Base-by-base conservation (phyloP, 2,888 invertebrate species). In the Agrotis ipsilon region DNA sequence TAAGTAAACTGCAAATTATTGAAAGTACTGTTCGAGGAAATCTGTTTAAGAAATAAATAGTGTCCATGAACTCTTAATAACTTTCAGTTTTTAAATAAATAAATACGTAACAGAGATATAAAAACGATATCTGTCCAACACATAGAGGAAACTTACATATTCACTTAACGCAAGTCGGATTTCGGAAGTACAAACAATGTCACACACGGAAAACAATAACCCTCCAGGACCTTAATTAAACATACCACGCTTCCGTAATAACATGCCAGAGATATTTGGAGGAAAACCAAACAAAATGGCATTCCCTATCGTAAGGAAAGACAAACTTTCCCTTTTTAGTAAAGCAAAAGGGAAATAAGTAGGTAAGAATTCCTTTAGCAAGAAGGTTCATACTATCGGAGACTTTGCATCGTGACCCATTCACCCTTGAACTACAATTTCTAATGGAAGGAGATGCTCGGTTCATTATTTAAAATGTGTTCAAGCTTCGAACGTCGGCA, bases 381-480 rank as follows among this genome's bases (percentile, higher is more conserved):
- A 76, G 32, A 27, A n/a, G 27, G 39, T 39, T 39, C 9, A 4
- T 75, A 66, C 68, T 49, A 78, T 81, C 77, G 62, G 39, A 59
- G 81, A 7, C 54, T 76, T 72, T 39, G 58, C 71, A 65, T 51
- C 55, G 54, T 77, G 85, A 83, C 87, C 86, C 61, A 63, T 81
- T 90, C 88, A 88, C 89, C 88, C 86, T 82, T 89, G 87, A 89
- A 89, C 91, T 80, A 81, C 82, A 87, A 82, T 91, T 91, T 91
- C 90, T 90, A 90, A 86, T 84, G 78, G 74, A 65, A 83, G 80
- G 62, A 82, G 83, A 83, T 82, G 55, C n/a, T 55, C 14, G 80
- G 78, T 80, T 84, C 87, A 83, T 82, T 85, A 83, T 82, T 80
- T 77, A 63, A 82, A 84, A 78, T 73, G 57, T 70, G 39, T 71